phyloP scores from a whole-genome alignment of 2,797 vertebrate species.

The Glyptemys insculpta region DNA sequence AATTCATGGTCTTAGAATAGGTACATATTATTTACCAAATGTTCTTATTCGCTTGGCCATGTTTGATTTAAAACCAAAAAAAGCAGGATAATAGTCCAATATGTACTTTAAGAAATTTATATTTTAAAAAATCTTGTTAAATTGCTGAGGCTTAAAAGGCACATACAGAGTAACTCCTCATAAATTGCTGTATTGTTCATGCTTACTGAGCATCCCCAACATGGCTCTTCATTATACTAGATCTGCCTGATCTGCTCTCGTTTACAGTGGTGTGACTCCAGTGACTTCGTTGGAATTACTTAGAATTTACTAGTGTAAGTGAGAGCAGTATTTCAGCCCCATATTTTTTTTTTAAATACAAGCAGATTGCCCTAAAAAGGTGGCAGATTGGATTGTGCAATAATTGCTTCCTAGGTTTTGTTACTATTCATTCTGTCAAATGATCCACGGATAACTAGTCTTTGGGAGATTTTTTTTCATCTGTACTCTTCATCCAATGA shows the following conservation, averaged over 20 bases:
- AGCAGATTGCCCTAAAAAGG: not conserved
- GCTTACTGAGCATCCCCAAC: not conserved
- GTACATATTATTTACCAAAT: not conserved
- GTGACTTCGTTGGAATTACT: not conserved
- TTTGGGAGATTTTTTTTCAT: not conserved
- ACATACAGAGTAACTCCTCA: not conserved
- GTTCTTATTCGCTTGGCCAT: slow-evolving; percentile 6
- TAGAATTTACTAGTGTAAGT: not conserved
- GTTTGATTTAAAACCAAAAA: slow-evolving; percentile 1
- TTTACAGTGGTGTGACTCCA: not conserved
- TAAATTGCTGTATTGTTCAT: not conserved
- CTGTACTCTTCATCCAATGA: not conserved
- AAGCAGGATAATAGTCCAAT: slow-evolving; percentile 4
- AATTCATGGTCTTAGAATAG: not conserved
- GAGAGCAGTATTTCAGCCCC: not conserved
- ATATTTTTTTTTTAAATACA: not conserved
- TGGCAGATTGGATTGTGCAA: not conserved
- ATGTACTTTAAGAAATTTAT: not conserved
- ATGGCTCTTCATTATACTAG: not conserved
- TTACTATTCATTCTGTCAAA: slow-evolving; percentile 13
- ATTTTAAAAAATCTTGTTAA: not conserved
- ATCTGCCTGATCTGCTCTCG: not conserved
- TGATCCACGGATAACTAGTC: not conserved
- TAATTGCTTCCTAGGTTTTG: not conserved
- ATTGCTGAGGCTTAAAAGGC: not conserved